These are phyloP conservation scores for Procambarus virginalis DNA, from an alignment of 1,140 invertebrate genomes.

Conservation along the genomic window DNA sequence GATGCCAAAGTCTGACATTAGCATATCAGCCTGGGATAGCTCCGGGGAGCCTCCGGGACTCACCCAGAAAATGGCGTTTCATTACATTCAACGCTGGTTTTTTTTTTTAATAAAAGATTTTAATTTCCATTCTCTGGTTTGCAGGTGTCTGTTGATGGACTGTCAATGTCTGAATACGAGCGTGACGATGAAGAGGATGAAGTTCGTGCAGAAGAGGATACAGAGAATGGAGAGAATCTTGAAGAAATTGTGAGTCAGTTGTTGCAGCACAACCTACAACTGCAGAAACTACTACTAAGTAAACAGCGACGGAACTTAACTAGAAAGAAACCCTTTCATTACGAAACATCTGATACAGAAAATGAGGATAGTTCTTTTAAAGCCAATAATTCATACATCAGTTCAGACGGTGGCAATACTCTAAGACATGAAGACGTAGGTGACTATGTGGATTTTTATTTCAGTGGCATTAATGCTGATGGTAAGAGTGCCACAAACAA, in stretches of 20 bases:
- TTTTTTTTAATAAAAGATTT: background rate
- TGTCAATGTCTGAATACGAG: conserved; percentile 65
- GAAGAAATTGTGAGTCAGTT: conserved; percentile 88
- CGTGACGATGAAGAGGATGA: conserved; percentile 44
- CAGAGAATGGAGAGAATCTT: conserved; percentile 77
- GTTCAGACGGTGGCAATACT: conserved; percentile 7
- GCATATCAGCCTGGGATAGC: no score
- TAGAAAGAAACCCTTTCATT: conserved; percentile 71
- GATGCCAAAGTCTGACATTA: no score
- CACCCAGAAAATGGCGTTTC: no score
- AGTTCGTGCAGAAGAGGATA: conserved; percentile 39
- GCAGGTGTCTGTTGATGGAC: conserved; percentile 57
- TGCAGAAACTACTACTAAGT: conserved; percentile 81
- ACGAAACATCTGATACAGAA: conserved; percentile 76
- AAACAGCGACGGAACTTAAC: conserved; percentile 77
- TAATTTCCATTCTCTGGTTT: background rate
- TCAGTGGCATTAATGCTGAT: conserved; percentile 15
- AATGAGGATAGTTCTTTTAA: conserved; percentile 74
- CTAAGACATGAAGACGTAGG: conserved; percentile 36
- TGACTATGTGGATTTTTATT: conserved; percentile 61
- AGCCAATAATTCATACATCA: background rate
- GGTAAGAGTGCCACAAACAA: conserved; percentile 12
- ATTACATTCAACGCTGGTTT: no score
- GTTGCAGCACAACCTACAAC: conserved; percentile 88
- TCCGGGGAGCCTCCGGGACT: no score